Conservation (phyloP, 2,113 vertebrate species). For the Cromileptes altivelis region DNA sequence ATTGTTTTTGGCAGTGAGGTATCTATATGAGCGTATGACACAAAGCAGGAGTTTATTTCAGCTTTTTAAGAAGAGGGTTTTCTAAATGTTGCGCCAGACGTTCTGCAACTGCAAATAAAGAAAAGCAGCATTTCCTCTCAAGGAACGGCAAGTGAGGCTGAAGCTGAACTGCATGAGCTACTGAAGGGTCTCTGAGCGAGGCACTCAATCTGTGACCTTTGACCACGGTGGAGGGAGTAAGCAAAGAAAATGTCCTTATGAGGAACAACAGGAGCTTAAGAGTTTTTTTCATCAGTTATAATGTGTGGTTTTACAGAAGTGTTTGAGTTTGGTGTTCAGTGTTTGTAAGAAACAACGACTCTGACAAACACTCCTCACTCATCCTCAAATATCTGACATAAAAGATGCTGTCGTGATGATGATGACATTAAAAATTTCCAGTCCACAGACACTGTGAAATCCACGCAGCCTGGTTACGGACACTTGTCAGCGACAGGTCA, state of each 20-base stretch:
- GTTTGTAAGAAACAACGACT: background rate
- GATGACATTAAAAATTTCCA: background rate
- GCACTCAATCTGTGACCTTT: background rate
- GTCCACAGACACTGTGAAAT: background rate
- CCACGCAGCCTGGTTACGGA: background rate
- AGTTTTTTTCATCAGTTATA: background rate
- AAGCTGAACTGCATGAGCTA: background rate
- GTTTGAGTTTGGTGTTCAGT: background rate
- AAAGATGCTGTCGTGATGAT: background rate
- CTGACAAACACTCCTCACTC: background rate
- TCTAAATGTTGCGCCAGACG: constrained; percentile 12
- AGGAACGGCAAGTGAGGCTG: background rate
- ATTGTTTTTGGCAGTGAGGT: background rate
- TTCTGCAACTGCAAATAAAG: constrained; percentile 2
- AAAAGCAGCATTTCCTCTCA: constrained; percentile 1
- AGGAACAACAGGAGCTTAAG: background rate
- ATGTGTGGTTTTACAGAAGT: background rate
- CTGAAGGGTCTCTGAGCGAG: background rate
- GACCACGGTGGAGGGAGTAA: background rate
- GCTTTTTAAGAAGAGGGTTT: background rate
- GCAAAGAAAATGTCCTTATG: background rate
- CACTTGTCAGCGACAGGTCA: background rate
- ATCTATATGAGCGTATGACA: background rate
- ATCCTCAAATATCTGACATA: background rate
- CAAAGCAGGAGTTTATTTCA: background rate